These are phyloP conservation scores for Panzeria rudis DNA, from an alignment of 2,888 invertebrate genomes.

Conservation along the genomic window DNA sequence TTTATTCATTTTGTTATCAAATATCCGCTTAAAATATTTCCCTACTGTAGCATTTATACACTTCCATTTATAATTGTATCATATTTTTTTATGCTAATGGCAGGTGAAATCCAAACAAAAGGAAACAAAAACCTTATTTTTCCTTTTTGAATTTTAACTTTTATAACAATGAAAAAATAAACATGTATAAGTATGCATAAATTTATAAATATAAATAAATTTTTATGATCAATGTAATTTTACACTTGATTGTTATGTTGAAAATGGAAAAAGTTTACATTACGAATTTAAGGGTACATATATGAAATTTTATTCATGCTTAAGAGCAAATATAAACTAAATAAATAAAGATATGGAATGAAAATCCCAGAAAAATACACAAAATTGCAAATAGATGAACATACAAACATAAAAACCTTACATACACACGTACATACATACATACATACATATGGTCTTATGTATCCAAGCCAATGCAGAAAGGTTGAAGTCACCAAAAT, in stretches of 20 bases:
- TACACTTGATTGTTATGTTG: conserved; percentile 45
- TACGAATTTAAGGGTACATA: neutral
- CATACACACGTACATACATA: neutral
- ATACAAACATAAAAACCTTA: neutral
- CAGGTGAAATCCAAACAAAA: conserved; percentile 5
- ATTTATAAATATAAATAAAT: conserved; percentile 39
- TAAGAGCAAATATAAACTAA: conserved; percentile 2
- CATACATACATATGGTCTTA: neutral
- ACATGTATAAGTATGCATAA: neutral
- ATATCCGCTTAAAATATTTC: conserved; percentile 11
- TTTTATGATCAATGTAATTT: conserved; percentile 57
- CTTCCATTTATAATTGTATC: conserved; percentile 2
- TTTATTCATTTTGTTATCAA: conserved; percentile 15
- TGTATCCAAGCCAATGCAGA: neutral
- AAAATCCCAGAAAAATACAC: neutral
- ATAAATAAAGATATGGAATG: conserved; percentile 28
- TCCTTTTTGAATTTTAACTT: conserved; percentile 28
- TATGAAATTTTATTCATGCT: neutral
- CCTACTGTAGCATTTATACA: neutral
- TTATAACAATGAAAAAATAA: conserved; percentile 18
- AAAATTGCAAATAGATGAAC: neutral
- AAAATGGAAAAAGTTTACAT: conserved; percentile 5
- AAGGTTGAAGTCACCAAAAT: neutral
- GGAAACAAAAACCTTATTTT: conserved; percentile 15
- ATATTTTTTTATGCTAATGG: conserved; percentile 6